These are phyloP conservation scores for Lithophane ornitopus DNA, from an alignment of 2,888 invertebrate genomes.

Conservation along the genomic window DNA sequence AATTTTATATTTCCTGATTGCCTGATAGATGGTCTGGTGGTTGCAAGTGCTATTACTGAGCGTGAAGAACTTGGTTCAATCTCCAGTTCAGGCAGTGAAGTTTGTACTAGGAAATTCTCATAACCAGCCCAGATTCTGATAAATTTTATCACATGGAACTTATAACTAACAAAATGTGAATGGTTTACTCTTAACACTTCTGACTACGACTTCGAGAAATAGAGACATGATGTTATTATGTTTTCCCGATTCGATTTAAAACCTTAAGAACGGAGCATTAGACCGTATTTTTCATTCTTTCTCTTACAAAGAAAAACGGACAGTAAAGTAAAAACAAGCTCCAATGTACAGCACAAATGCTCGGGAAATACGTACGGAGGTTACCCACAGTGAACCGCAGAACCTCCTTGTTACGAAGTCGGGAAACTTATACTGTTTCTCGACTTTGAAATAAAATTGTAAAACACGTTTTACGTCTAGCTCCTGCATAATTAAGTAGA, in stretches of 20 bases:
- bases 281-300: background rate
- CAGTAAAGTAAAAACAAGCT: background rate
- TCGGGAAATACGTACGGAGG: background rate
- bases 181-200: background rate
- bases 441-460: conserved; percentile 41
- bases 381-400: background rate
- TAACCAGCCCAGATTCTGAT: background rate
- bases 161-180: background rate
- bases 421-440: conserved; percentile 8
- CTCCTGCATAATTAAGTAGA: conserved; percentile 33
- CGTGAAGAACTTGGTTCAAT: background rate
- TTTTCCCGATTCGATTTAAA: background rate
- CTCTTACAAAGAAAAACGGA: background rate
- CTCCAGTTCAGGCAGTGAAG: too few species aligned
- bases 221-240: background rate
- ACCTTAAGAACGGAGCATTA: background rate
- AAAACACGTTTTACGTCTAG: conserved; percentile 14
- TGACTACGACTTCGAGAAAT: background rate
- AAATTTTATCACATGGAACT: background rate
- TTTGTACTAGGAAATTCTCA: background rate
- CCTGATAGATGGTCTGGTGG: background rate
- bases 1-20: background rate
- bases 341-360: background rate
- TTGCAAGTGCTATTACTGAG: background rate
- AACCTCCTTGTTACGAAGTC: conserved; percentile 14